Conservation (phyloP, 1,140 invertebrate genomes). For the Drosophila pruinosa region DNA sequence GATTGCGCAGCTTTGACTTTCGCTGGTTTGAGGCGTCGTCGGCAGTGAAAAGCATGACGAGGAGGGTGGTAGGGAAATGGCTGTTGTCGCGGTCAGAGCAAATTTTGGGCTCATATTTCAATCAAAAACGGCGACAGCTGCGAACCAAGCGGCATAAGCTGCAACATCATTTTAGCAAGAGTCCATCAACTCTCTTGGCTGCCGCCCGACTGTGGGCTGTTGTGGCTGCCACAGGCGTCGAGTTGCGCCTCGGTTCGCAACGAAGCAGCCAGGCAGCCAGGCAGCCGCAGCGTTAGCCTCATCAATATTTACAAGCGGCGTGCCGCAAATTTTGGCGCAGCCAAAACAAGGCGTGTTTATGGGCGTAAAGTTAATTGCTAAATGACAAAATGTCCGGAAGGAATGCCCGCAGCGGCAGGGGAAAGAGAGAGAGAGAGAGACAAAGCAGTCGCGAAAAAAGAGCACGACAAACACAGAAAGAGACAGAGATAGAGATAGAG, state of each 20-base stretch:
- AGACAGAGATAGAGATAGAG: conserved; percentile 1
- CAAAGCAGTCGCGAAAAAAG: conserved; percentile 29
- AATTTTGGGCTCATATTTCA: conserved; percentile 73
- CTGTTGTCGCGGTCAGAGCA: conserved; percentile 12
- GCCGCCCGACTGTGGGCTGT: neutral
- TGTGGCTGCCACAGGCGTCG: conserved; percentile 2
- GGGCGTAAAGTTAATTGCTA: conserved; percentile 74
- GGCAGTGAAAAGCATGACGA: neutral
- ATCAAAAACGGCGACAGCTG: conserved; percentile 79
- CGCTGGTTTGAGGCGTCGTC: conserved; percentile 1
- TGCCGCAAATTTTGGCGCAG: conserved; percentile 70
- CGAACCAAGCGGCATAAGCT: conserved; percentile 68
- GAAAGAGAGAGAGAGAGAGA: conserved; percentile 9
- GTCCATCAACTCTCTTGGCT: conserved; percentile 63
- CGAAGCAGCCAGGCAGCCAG: neutral
- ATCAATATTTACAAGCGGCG: conserved; percentile 80
- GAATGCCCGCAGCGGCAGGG: neutral
- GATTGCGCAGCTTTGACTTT: conserved; percentile 54
- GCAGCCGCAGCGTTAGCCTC: conserved; percentile 39
- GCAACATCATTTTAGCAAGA: conserved; percentile 77
- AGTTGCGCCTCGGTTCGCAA: neutral
- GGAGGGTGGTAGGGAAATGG: neutral
- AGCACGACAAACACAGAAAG: neutral
- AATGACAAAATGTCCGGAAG: conserved; percentile 72
- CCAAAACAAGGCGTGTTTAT: conserved; percentile 40